Conservation (phyloP, 2,113 vertebrate species). For the Coreoperca whiteheadi region DNA sequence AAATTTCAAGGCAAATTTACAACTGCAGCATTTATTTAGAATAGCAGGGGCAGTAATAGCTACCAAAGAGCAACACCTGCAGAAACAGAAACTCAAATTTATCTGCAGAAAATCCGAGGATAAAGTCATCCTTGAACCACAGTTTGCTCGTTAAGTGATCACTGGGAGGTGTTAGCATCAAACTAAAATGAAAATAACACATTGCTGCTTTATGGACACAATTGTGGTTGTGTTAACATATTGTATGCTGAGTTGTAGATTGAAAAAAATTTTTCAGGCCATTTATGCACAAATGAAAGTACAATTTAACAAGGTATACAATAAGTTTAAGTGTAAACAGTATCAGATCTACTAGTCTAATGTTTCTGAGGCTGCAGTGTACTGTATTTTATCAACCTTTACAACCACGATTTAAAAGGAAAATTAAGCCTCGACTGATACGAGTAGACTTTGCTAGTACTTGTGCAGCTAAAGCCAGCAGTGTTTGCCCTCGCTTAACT, state of each 20-base stretch:
- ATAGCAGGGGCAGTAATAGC: not conserved
- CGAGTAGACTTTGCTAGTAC: constrained; percentile 23
- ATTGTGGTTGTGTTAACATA: not conserved
- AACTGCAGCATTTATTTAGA: not conserved
- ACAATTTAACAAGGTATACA: not conserved
- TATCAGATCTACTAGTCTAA: not conserved
- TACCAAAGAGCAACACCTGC: not conserved
- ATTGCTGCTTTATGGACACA: not conserved
- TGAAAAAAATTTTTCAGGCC: not conserved
- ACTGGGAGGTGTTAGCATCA: not conserved
- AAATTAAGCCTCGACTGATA: not conserved
- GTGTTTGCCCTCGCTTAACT: constrained; percentile 74
- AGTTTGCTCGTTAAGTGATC: not conserved
- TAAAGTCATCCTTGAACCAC: not conserved
- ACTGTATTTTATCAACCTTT: constrained; percentile 7
- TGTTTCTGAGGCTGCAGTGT: not conserved
- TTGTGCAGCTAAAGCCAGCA: constrained; percentile 48
- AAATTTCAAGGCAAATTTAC: not conserved
- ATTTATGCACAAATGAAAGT: not conserved
- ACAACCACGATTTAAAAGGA: constrained; percentile 26
- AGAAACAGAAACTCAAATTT: not conserved
- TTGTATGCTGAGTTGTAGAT: not conserved
- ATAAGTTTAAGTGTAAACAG: not conserved
- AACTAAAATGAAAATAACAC: not conserved
- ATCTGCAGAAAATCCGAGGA: not conserved